Base-by-base conservation (phyloP, 1,140 invertebrate genomes). In the Ips nitidus region DNA sequence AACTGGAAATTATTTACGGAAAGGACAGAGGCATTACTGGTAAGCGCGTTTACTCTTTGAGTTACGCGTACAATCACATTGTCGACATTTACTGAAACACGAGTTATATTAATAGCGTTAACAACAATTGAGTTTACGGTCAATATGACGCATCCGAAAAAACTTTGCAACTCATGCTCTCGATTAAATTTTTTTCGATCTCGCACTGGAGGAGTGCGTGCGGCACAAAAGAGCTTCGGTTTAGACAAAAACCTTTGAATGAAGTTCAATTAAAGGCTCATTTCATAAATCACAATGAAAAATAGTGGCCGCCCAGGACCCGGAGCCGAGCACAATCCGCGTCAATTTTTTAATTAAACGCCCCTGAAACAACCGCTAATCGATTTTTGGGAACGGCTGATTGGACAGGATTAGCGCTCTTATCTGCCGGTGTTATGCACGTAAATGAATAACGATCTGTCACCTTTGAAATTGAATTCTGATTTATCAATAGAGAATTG, bases 201-300 rank as follows among this genome's bases (percentile, higher is more conserved):
- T 3, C 22, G 22, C 22, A 22, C 22, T 43, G 4, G 62, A 64
- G n/a, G 45, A 37, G 37, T 55, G 52, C 52, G 37, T 55, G 37
- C n/a, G 45, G 45, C 52, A 55, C 52, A 55, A 55, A 55, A 37
- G 52, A 37, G 8, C n/a, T 47, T 42, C 56, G 47, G 50, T 41
- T 47, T 60, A 60, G 66, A 60, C 43, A 60, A 68, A 68, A 66
- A 66, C 65, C 64, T 68, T 68, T 68, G 66, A 68, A 68, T 68
- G 50, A 68, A 59, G 56, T 68, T 68, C 66, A 60, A 68, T 68
- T 68, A 68, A 60, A 68, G 57, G 66, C 66, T 37, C 39, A 60
- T 56, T 68, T 68, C 66, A 68, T 68, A 68, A 68, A 68, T 68
- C 66, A 68, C 56, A 68, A 68, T 68, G 66, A 68, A 68, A 68